These are phyloP conservation scores for Probosciger aterrimus DNA, from an alignment of 2,113 vertebrate species.

Conservation along the genomic window DNA sequence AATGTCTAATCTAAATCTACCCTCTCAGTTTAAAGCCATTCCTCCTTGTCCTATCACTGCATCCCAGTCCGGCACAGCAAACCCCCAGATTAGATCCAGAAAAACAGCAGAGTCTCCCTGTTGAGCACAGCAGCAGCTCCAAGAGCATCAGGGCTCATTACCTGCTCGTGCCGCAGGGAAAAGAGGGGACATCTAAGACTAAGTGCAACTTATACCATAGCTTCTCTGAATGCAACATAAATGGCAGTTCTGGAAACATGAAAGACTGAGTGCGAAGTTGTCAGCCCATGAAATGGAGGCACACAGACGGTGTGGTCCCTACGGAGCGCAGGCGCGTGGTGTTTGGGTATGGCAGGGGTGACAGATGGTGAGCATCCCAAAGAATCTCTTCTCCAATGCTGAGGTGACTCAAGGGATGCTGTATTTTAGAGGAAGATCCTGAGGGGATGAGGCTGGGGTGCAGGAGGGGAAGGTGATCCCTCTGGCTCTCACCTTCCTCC, in stretches of 20 bases:
- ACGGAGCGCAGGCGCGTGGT: rapidly evolving
- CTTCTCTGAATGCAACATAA: neutral
- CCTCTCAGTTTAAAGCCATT: neutral
- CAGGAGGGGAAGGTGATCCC: neutral
- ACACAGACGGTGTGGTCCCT: rapidly evolving
- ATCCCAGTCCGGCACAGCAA: neutral
- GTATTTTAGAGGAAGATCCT: neutral
- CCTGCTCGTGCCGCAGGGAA: neutral
- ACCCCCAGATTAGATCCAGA: neutral
- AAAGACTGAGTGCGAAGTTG: neutral
- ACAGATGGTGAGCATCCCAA: neutral
- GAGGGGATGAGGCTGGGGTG: neutral
- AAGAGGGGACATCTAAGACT: neutral
- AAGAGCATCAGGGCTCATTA: rapidly evolving
- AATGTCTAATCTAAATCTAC: neutral
- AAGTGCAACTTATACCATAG: neutral
- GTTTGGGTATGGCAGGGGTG: neutral
- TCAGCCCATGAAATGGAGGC: neutral
- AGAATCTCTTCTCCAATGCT: neutral
- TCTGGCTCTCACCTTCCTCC: neutral
- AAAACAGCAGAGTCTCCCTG: neutral
- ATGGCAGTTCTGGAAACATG: neutral
- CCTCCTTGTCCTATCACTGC: neutral
- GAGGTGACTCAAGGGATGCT: rapidly evolving
- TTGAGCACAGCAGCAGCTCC: neutral